Base-by-base conservation (phyloP, 2,113 vertebrate genomes). In the Syrmaticus mikado region DNA sequence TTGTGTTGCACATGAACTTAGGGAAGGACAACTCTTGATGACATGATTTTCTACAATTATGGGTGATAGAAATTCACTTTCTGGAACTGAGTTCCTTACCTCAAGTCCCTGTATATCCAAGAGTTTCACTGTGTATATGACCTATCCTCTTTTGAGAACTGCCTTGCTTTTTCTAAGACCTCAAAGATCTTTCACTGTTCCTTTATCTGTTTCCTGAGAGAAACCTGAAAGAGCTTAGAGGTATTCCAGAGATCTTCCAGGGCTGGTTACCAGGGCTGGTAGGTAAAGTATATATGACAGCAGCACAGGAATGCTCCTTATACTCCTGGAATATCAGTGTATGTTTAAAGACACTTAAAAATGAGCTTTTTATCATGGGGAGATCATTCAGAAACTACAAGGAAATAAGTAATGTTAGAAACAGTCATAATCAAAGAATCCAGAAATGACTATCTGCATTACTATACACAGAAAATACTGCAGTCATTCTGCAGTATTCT, bases 201-300 rank as follows among this genome's bases (percentile, higher is more conserved):
- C 58, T 41, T 81, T 38, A 55, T 64, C 48, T 48, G 19, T 43
- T 64, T 65, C 21, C 67, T 55, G 30, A 68, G 22, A 66, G 30
- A 34, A 43, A 64, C 4, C 7, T 61, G 41, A 19, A 89, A 25
- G 46, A 36, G 48, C 48, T 83, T 32, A 62, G 34, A 20, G 18
- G 4, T 52, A 12, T 48, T 8, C 11, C 48, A 58, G 43, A 8
- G 20, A 55, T 68, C 34, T 81, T 53, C 32, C 50, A 66, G 45
- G 34, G 11, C 5, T 66, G 43, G 73, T 12, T 67, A 25, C 17
- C 4, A 38, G 22, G 14, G 11, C 21, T 22, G 22, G 48, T 50
- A 50, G 22, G 48, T 20, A 57, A 45, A 34, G 7, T 0, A 1
- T 0, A 1, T 0, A 0, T 19, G 34, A 62, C 24, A 61, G 24